These are phyloP conservation scores for Branchinecta lynchi DNA, from an alignment of 1,140 invertebrate genomes.

Conservation along the genomic window DNA sequence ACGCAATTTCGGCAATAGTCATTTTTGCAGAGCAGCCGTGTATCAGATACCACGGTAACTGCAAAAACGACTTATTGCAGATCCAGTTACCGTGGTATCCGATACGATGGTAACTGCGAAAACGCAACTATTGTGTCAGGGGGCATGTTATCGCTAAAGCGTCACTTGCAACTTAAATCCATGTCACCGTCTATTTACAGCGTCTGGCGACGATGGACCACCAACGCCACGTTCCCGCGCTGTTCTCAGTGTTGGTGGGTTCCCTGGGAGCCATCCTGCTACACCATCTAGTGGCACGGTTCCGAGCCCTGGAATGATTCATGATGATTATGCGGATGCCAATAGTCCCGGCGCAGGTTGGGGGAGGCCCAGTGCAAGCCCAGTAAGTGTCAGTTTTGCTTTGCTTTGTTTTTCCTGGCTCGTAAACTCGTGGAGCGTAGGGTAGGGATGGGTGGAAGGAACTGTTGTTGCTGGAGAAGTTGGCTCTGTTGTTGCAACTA, in stretches of 20 bases:
- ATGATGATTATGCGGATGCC: conserved; percentile 77
- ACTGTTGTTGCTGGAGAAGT: too few relatives aligned
- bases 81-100: too few relatives aligned
- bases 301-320: conserved; percentile 58
- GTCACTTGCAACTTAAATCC: neutral
- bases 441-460: too few relatives aligned
- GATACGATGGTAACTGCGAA: too few relatives aligned
- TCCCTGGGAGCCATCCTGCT: conserved; percentile 43
- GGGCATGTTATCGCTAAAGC: too few relatives aligned
- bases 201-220: conserved; percentile 51
- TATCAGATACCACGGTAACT: too few relatives aligned
- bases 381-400: conserved; percentile 42
- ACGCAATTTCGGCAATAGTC: too few relatives aligned
- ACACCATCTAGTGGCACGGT: conserved; percentile 50
- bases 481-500: too few relatives aligned
- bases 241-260: neutral
- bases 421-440: neutral
- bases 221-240: conserved; percentile 13
- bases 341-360: conserved; percentile 56
- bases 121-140: too few relatives aligned
- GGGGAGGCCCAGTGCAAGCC: conserved; percentile 62
- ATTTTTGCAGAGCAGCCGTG: too few relatives aligned
- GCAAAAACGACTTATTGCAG: too few relatives aligned
- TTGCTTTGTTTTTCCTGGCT: neutral
- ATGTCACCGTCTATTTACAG: conserved; percentile 33